Conservation (phyloP, 2,888 invertebrate genomes). For the Drosophila leonis region DNA sequence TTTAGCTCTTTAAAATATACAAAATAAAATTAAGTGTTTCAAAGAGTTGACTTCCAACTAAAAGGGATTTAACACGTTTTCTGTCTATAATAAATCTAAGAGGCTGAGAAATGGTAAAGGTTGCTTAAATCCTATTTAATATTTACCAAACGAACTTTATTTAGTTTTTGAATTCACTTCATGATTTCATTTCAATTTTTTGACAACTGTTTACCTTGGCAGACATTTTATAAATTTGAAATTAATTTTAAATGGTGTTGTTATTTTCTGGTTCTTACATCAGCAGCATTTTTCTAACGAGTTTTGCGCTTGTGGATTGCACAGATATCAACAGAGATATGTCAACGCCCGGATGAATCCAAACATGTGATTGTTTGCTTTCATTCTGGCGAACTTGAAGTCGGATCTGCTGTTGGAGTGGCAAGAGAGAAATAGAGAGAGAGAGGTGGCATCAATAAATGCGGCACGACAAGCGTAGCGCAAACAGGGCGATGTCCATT, state of each 20-base stretch:
- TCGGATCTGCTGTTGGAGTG: slow-evolving; percentile 25
- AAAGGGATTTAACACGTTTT: background rate
- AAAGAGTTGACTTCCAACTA: background rate
- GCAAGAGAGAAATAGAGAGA: slow-evolving; percentile 35
- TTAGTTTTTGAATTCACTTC: slow-evolving; percentile 1
- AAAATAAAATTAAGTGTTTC: background rate
- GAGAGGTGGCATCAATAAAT: slow-evolving; percentile 73
- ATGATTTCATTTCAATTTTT: background rate
- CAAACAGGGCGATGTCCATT: slow-evolving; percentile 63
- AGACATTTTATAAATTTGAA: slow-evolving; percentile 14
- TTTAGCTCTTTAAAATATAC: background rate
- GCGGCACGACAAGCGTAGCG: slow-evolving; percentile 66
- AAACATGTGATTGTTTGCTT: slow-evolving; percentile 61
- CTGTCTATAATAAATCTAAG: background rate
- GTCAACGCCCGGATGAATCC: slow-evolving; percentile 37
- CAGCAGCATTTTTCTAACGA: slow-evolving; percentile 34
- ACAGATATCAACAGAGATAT: slow-evolving; percentile 14
- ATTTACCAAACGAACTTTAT: background rate
- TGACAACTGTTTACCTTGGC: background rate
- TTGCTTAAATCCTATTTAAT: background rate
- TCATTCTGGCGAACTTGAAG: slow-evolving; percentile 41
- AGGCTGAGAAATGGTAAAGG: background rate
- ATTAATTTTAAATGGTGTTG: slow-evolving; percentile 1
- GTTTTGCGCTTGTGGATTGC: slow-evolving; percentile 22
- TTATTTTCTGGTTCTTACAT: slow-evolving; percentile 9